A percentile compares a stretch with the other conserved stretches of the same genome.
Conservation (phyloP, 2,113 vertebrate species). For the Malurus alboscapulatus region DNA sequence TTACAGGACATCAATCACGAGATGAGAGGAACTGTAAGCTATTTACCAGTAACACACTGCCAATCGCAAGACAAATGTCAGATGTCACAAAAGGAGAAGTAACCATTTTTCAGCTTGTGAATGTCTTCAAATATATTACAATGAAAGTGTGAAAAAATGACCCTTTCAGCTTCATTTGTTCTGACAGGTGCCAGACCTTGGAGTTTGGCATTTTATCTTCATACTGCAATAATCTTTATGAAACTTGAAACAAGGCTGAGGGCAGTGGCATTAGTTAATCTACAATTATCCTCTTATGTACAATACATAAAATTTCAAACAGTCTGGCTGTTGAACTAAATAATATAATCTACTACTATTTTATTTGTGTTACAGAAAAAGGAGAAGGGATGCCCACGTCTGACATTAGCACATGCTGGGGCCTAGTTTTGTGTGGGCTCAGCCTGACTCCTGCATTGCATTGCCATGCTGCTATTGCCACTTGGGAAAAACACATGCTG, state of each 20-base stretch:
- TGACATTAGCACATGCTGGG: neutral
- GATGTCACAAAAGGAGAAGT: constrained; percentile 22
- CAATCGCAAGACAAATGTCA: constrained; percentile 62
- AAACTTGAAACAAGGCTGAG: constrained; percentile 29
- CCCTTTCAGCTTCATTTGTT: constrained; percentile 31
- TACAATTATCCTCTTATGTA: neutral
- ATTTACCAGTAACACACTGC: constrained; percentile 52
- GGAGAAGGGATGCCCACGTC: neutral
- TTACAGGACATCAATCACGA: constrained; percentile 54
- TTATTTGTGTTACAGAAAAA: neutral
- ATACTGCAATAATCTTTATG: constrained; percentile 7
- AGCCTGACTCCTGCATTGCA: neutral
- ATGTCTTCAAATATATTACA: constrained; percentile 45
- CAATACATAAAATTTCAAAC: neutral
- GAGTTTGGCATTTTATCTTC: constrained; percentile 40
- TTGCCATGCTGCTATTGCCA: neutral
- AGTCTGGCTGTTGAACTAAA: neutral
- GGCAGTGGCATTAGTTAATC: constrained; percentile 7
- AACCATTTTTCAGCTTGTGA: constrained; percentile 55
- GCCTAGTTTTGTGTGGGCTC: neutral
- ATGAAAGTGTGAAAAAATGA: neutral
- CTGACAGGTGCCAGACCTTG: constrained; percentile 46
- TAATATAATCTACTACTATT: neutral
- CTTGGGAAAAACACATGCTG: neutral
- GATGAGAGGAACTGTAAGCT: constrained; percentile 32